These are phyloP conservation scores for Noctua fimbriata DNA, from an alignment of 2,888 invertebrate genomes.

Conservation along the genomic window DNA sequence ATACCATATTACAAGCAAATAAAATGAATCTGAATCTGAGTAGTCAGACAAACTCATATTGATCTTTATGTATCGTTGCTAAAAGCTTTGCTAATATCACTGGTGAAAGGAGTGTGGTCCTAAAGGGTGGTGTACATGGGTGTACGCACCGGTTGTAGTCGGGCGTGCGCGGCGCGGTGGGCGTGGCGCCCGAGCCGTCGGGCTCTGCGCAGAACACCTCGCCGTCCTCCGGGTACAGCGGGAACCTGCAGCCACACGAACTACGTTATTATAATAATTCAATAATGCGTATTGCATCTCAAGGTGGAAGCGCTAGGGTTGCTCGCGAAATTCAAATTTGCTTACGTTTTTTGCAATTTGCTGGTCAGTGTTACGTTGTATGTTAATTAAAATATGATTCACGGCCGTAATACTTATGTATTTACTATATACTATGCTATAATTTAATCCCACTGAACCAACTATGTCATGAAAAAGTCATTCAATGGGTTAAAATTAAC, in stretches of 20 bases:
- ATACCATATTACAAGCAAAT: too few relatives aligned
- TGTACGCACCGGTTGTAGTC: slow-evolving; percentile 82
- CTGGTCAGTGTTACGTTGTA: too few relatives aligned
- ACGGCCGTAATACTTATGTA: too few relatives aligned
- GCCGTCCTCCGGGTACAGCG: slow-evolving; percentile 86
- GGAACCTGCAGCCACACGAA: slow-evolving; percentile 78
- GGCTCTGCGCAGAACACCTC: slow-evolving; percentile 79
- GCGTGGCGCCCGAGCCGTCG: slow-evolving; percentile 90
- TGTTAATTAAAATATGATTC: too few relatives aligned
- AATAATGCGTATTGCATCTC: too few relatives aligned
- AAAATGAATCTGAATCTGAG: not conserved
- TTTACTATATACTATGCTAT: too few relatives aligned
- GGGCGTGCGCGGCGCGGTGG: slow-evolving; percentile 92
- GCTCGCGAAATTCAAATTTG: too few relatives aligned
- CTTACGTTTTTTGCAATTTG: too few relatives aligned
- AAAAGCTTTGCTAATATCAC: not conserved
- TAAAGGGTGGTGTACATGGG: not conserved
- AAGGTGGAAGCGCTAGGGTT: too few relatives aligned
- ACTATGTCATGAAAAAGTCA: too few relatives aligned
- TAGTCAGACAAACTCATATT: not conserved
- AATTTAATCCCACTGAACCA: too few relatives aligned
- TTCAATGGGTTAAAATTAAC: too few relatives aligned
- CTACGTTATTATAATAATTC: not conserved
- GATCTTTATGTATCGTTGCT: not conserved
- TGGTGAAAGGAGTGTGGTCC: not conserved